Evolutionary conservation across 2,113 vertebrate species (phyloP).

Genomic region (Camelus bactrianus): DNA sequence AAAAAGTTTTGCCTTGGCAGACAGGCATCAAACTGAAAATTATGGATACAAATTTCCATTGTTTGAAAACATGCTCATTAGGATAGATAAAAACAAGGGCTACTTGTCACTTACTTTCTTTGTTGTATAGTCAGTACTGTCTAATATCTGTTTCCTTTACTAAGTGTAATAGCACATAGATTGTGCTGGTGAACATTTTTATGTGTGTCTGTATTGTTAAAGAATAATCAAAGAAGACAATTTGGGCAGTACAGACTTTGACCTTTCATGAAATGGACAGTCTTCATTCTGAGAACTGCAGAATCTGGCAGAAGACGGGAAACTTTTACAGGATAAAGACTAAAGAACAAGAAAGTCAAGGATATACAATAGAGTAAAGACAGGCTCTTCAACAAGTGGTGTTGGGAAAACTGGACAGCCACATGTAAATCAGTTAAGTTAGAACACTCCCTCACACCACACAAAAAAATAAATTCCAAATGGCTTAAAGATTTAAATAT

Average conservation of each 20-base stretch:
- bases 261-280: background rate
- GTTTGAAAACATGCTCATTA: slow-evolving; percentile 45
- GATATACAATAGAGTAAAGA: background rate
- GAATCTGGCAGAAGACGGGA: background rate
- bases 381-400: no score
- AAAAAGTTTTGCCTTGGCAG: background rate
- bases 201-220: background rate
- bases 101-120: background rate
- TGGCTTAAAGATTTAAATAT: no score
- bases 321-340: background rate
- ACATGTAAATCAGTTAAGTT: no score
- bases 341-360: background rate
- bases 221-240: background rate
- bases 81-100: background rate
- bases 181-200: background rate
- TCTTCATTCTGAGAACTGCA: background rate
- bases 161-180: background rate
- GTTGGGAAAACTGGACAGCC: no score
- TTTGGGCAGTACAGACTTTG: background rate
- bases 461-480: no score
- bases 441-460: no score
- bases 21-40: background rate
- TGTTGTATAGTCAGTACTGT: background rate
- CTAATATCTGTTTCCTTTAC: background rate
- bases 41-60: background rate